Percentiles rank a stretch among this genome's conserved stretches.
These are phyloP conservation scores for Labeo calbasu DNA, from an alignment of 2,797 vertebrate species.

Conservation along the genomic window DNA sequence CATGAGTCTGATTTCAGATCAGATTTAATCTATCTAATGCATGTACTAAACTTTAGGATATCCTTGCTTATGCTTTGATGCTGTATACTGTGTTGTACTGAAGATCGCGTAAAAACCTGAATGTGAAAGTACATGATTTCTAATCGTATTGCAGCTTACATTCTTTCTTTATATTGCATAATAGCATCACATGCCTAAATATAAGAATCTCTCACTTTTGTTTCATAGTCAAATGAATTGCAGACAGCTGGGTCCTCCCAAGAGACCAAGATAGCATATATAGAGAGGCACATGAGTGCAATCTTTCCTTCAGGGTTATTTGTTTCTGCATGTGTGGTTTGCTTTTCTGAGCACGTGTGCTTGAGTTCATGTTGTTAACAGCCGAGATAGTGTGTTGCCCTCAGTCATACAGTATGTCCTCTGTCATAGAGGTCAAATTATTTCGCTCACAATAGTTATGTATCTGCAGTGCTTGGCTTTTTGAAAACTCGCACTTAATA, in stretches of 20 bases:
- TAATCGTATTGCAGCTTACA: conserved; percentile 19
- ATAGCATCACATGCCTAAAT: conserved; percentile 5
- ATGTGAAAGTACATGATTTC: conserved; percentile 9
- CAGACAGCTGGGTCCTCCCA: conserved; percentile 40
- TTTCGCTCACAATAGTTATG: neutral
- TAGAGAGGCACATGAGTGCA: conserved; percentile 8
- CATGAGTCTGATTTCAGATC: neutral
- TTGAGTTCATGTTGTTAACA: conserved; percentile 10
- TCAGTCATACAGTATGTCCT: conserved; percentile 2
- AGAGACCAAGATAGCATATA: neutral
- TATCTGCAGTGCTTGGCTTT: conserved; percentile 7
- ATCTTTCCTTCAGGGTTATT: conserved; percentile 28
- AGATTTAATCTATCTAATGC: neutral
- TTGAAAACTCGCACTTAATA: neutral
- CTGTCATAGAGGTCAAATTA: conserved; percentile 7
- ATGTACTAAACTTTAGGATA: neutral
- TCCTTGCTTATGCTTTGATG: too few species aligned
- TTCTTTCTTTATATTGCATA: conserved; percentile 21
- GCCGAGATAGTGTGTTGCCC: conserved; percentile 1
- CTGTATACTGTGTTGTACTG: neutral
- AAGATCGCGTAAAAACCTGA: neutral
- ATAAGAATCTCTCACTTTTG: conserved; percentile 1
- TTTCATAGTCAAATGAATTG: conserved; percentile 25
- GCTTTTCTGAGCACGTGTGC: conserved; percentile 31
- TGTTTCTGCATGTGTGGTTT: conserved; percentile 52